Evolutionary conservation across 1,140 invertebrate genomes (phyloP).

Genomic region (Heliconius melpomene): DNA sequence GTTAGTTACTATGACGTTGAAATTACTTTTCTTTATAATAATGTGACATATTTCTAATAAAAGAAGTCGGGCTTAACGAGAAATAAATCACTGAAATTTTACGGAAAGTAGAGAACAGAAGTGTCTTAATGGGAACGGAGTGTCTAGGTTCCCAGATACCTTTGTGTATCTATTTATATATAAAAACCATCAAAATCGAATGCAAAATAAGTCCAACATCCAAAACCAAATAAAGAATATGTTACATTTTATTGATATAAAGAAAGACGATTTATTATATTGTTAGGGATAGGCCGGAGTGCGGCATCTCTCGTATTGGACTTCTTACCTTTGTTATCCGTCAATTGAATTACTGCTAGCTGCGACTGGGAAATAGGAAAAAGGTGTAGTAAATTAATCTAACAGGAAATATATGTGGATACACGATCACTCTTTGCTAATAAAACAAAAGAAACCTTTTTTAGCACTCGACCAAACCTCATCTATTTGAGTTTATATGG

Average conservation of each 20-base stretch:
- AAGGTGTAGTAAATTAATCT: slow-evolving; percentile 33
- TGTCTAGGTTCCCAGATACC: too few relatives aligned
- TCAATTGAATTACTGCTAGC: slow-evolving; percentile 36
- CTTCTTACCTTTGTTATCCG: slow-evolving; percentile 40
- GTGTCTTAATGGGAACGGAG: too few relatives aligned
- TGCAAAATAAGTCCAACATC: not conserved
- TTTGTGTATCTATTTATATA: too few relatives aligned
- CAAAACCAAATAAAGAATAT: slow-evolving; percentile 2
- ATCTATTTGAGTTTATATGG: not conserved
- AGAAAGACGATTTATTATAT: slow-evolving; percentile 32
- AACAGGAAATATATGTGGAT: slow-evolving; percentile 24
- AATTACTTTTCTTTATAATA: too few relatives aligned
- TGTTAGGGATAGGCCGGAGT: slow-evolving; percentile 21
- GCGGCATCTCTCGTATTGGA: slow-evolving; percentile 28
- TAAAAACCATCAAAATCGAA: not conserved
- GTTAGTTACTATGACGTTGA: too few relatives aligned
- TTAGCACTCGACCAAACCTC: not conserved
- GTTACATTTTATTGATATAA: slow-evolving; percentile 14
- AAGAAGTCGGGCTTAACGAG: too few relatives aligned
- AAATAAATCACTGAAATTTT: too few relatives aligned
- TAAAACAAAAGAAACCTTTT: slow-evolving; percentile 12
- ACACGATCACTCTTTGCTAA: slow-evolving; percentile 3
- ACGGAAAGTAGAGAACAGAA: too few relatives aligned
- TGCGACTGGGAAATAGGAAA: slow-evolving; percentile 22
- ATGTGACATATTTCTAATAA: too few relatives aligned